Base-by-base conservation (phyloP, 2,797 vertebrate genomes). In the Sebastes minor region DNA sequence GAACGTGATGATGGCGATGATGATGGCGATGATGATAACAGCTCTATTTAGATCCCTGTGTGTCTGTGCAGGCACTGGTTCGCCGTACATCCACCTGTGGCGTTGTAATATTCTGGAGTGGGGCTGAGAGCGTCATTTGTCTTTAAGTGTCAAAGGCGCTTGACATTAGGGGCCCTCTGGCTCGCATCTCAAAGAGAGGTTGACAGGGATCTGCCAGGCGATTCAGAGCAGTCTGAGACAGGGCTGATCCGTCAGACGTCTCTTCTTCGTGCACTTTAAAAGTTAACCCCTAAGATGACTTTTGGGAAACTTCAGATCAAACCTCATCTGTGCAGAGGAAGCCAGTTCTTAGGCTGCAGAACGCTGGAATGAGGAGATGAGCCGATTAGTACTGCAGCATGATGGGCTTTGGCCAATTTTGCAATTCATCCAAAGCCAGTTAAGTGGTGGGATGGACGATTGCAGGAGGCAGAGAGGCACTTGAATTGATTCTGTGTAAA, bases 71-170 rank as follows among this genome's bases (percentile, higher is more conserved):
- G 46, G 64, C 42, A 56, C 62, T 57, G 18, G 71, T 23, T 63
- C 67, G 71, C 74, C 76, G 73, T 71, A 76, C 74, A 89, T 83
- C 83, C 84, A 79, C 86, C 84, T 67, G 77, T 56, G 63, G 75
- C 25, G 33, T 76, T 79, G 66, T 87, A 86, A 84, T 89, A 87
- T 84, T 83, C 67, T 68, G n/a, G 12, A 86, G 67, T 64, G 60
- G 46, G 77, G 73, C 84, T 88, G 84, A 88, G 75, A 78, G 89
- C 74, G 30, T 87, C 76, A 86, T 94, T 94, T 94, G 89, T 94
- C 88, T 90, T 20, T 52, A 64, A 78, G 89, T 81, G 92, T 91
- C 91, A 89, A 81, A 90, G 80, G 86, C 83, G 84, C 86, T 94
- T 94, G 90, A 92, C 89, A 90, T 92, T 89, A 87, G 72, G 61